Percentiles rank a stretch among this genome's conserved stretches.
Conservation (phyloP, 37 sponge, comb jelly and placozoan genomes). For the Halisarca cf. caerulea region DNA sequence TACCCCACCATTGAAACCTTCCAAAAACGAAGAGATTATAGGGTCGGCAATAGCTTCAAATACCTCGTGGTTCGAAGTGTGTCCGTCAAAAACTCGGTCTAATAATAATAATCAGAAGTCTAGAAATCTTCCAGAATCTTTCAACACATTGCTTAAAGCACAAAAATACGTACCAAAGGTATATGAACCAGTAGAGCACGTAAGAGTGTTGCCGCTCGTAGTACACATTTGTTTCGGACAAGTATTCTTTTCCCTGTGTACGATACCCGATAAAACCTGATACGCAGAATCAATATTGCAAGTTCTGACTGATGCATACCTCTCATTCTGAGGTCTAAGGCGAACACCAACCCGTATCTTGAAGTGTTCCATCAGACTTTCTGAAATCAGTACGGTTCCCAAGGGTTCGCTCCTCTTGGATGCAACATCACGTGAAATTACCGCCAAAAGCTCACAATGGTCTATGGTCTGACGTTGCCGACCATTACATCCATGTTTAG, state of each 20-base stretch:
- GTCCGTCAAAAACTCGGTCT: constrained; percentile 66
- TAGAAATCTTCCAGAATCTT: no score
- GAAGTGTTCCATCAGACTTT: constrained; percentile 17
- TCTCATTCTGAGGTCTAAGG: constrained; percentile 31
- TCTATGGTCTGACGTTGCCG: neutral
- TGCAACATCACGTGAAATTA: neutral
- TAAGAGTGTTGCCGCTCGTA: neutral
- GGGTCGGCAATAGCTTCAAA: constrained; percentile 55
- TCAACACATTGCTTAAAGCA: no score
- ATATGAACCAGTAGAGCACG: neutral
- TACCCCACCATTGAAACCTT: constrained; percentile 85
- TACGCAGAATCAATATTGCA: neutral
- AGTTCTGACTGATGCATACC: constrained; percentile 10
- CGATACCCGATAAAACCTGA: neutral
- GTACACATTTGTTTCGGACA: neutral
- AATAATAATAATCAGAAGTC: neutral
- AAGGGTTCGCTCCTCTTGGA: neutral
- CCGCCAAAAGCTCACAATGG: neutral
- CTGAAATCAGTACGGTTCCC: no score
- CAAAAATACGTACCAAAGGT: neutral
- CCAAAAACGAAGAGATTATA: constrained; percentile 70
- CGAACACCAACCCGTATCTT: constrained; percentile 35
- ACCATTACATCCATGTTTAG: neutral
- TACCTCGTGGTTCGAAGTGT: constrained; percentile 24
- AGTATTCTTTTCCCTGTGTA: constrained; percentile 3